phyloP scores from a whole-genome alignment of 2,797 vertebrate genomes.

The Eulemur rubriventer region DNA sequence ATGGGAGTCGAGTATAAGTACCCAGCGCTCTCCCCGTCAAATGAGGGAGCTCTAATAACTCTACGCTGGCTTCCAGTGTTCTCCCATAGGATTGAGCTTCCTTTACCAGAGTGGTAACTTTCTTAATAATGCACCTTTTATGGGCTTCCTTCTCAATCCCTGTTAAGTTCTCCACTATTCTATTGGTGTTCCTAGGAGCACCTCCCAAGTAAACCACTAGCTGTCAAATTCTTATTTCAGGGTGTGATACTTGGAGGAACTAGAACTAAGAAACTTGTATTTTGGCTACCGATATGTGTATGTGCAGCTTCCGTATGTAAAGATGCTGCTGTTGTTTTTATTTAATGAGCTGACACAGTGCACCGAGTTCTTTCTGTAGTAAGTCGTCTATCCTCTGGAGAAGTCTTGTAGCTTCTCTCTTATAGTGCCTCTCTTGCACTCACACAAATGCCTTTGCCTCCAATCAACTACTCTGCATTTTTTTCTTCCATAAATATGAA shows the following conservation, averaged over 20 bases:
- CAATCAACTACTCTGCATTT: not conserved
- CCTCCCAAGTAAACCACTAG: not conserved
- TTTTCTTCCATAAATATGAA: not conserved
- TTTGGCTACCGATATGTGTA: not conserved
- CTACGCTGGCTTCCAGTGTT: not conserved
- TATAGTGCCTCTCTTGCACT: not conserved
- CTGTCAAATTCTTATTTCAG: not conserved
- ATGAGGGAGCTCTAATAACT: not conserved
- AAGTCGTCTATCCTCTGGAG: not conserved
- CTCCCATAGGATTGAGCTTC: not conserved
- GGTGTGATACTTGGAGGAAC: not conserved
- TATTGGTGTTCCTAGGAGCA: not conserved
- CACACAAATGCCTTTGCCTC: not conserved
- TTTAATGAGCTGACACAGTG: not conserved
- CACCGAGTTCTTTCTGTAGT: not conserved
- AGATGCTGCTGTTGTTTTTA: not conserved
- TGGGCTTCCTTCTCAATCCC: not conserved
- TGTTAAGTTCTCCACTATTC: not conserved
- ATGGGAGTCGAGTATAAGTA: not conserved
- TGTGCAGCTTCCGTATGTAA: not conserved
- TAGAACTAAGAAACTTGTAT: not conserved
- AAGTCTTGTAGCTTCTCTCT: not conserved
- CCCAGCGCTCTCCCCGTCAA: not conserved
- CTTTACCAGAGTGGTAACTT: not conserved
- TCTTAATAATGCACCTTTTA: not conserved